Conservation (phyloP, 1,140 invertebrate genomes). For the Stenopsyche tienmushanensis region DNA sequence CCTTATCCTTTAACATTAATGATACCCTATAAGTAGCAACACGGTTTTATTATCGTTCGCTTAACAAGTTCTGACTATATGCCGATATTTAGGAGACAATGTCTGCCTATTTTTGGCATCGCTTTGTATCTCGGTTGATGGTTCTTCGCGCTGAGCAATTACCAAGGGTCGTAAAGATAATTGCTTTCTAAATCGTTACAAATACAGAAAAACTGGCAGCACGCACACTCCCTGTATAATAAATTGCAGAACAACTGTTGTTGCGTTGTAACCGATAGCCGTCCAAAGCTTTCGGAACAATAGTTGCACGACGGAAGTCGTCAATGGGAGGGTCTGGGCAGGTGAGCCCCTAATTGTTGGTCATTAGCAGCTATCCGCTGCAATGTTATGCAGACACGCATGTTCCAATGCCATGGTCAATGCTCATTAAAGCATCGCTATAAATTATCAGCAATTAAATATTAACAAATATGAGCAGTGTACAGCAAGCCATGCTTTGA, state of each 20-base stretch:
- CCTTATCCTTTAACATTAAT: neutral
- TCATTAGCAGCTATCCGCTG: conserved; percentile 1
- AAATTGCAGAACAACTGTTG: conserved; percentile 7
- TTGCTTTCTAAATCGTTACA: conserved; percentile 19
- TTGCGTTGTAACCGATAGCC: neutral
- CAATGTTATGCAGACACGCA: neutral
- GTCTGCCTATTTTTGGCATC: neutral
- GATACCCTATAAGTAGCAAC: no score
- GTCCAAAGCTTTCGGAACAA: neutral
- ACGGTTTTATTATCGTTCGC: neutral
- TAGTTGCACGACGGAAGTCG: neutral
- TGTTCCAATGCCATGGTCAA: neutral
- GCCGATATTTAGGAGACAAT: no score
- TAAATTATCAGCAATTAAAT: neutral
- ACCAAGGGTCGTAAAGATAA: conserved; percentile 8
- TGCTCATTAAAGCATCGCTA: no score
- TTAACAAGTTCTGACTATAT: neutral
- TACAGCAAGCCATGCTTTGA: no score
- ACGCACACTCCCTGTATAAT: neutral
- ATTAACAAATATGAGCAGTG: conserved; percentile 1
- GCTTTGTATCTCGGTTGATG: neutral
- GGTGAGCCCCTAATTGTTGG: conserved; percentile 26
- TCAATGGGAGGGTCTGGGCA: conserved; percentile 3
- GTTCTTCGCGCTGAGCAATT: neutral
- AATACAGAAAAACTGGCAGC: neutral